Conservation (phyloP, 2,888 invertebrate genomes). For the Nemoura dubitans region DNA sequence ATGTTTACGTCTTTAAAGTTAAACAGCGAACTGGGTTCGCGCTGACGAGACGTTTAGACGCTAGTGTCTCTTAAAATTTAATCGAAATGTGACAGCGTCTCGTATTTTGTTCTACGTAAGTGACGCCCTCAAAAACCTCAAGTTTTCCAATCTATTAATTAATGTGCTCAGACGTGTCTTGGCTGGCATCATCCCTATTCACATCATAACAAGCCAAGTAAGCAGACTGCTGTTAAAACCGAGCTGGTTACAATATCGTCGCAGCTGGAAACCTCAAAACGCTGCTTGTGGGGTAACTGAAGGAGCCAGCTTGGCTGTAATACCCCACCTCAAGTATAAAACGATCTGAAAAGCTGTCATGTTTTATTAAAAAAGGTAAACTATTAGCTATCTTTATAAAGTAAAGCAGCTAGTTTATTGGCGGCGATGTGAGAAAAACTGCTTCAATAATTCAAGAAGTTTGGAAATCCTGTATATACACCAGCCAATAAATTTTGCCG, state of each 20-base stretch:
- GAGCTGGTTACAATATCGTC: not conserved
- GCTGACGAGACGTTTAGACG: not conserved
- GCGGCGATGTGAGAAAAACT: not conserved
- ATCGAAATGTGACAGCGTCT: not conserved
- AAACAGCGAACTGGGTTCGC: not conserved
- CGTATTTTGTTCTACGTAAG: not conserved
- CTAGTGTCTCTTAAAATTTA: not conserved
- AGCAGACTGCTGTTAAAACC: not conserved
- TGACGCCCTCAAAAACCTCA: not conserved
- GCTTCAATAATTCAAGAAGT: conserved; percentile 7
- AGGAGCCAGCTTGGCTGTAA: not conserved
- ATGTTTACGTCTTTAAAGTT: not conserved
- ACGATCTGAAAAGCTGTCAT: not conserved
- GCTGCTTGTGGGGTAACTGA: not conserved
- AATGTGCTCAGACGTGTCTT: not conserved
- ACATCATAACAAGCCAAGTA: not conserved
- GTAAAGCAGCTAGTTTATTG: not conserved
- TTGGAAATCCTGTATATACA: not conserved
- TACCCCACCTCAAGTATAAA: not conserved
- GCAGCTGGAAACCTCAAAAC: not conserved
- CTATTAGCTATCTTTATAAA: conserved; percentile 3
- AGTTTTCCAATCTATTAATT: conserved; percentile 12
- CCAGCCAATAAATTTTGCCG: not conserved
- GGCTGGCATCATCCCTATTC: not conserved
- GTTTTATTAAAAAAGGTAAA: conserved; percentile 3